These are phyloP conservation scores for Pachyseris speciosa DNA, from an alignment of 64 coral and sea anemone species.

Conservation along the genomic window DNA sequence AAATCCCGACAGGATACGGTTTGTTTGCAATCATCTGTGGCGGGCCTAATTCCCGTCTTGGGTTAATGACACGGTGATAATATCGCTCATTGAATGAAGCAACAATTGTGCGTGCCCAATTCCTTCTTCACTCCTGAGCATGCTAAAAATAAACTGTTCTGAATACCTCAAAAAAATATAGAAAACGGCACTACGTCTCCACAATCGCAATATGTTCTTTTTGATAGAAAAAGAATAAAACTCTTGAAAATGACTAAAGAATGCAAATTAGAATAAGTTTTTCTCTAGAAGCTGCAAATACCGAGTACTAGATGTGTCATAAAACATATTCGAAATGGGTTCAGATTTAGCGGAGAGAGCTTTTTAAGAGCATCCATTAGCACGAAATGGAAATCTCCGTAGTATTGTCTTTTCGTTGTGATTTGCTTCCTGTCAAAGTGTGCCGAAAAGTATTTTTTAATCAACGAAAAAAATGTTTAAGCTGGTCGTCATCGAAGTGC, in stretches of 20 bases:
- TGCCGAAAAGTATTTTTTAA: conserved; percentile 15
- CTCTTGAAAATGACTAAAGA: background rate
- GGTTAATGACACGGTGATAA: conserved; percentile 24
- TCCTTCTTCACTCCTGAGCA: background rate
- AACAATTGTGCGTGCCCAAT: background rate
- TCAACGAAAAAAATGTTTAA: background rate
- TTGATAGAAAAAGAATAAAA: background rate
- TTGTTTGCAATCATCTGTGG: conserved; percentile 35
- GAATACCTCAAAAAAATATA: background rate
- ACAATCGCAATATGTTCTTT: background rate
- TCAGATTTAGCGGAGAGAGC: conserved; percentile 11
- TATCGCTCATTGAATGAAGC: conserved; percentile 7
- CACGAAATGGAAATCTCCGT: conserved; percentile 37
- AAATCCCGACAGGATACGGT: conserved; percentile 39
- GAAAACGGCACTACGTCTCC: background rate
- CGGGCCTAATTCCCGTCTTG: conserved; percentile 1
- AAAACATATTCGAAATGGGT: conserved; percentile 12
- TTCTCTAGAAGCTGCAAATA: conserved; percentile 8
- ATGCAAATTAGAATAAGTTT: conserved; percentile 20
- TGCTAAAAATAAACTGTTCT: background rate
- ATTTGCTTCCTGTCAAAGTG: conserved; percentile 45
- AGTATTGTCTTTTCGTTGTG: conserved; percentile 35
- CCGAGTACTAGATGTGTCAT: conserved; percentile 25
- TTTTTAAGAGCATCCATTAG: conserved; percentile 24
- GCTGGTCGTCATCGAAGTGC: background rate